Evolutionary conservation across 2,888 invertebrate genomes (phyloP), one percentile per base, ranked within the genome.

Genomic region (Tetropium fuscum): DNA sequence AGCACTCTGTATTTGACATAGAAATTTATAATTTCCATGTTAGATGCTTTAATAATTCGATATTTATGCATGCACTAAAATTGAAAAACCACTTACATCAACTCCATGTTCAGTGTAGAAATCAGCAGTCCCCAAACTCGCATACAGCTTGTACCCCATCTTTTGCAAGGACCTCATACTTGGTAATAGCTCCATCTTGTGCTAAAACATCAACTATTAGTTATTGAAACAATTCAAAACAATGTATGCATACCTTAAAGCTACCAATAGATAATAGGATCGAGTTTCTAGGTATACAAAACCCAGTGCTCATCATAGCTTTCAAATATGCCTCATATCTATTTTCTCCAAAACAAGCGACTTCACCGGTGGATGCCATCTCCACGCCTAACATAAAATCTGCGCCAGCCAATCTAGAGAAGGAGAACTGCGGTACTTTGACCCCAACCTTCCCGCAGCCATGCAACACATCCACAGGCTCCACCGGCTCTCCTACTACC

Each of bases 301-400:
- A 99, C 3, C 98, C 99, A 10, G 99, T 98, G 74, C 97, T 96
- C 87, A 99, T 92, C 86, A 98, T 90, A 0, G 97, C 97, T 81
- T 99, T 99, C 53, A 99, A 84, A 78, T 98, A 99, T 0, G 99
- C 99, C 83, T 99, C 98, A 77, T 95, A 94, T 7, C 97, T 88
- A 81, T 98, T 95, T 78, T 97, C 96, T 3, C 99, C 99, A 80
- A 99, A 99, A 83, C 99, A 97, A n/a, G 98, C 99, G 0, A 99
- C 99, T 85, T 99, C 99, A 22, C 99, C 99, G 0, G 99, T 99
- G 1, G 98, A 98, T 1, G 98, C 96, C 99, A 99, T 99, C 85
- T 99, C 99, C 0, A 99, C 99, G 0, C 99, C 99, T 71, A 98
- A 84, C 83, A 95, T 95, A 1, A 98, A 98, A 84, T 99, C 99